Evolutionary conservation across 2,113 vertebrate genomes (phyloP), one percentile per base, ranked within the genome.

Genomic region (Stictonetta naevosa): DNA sequence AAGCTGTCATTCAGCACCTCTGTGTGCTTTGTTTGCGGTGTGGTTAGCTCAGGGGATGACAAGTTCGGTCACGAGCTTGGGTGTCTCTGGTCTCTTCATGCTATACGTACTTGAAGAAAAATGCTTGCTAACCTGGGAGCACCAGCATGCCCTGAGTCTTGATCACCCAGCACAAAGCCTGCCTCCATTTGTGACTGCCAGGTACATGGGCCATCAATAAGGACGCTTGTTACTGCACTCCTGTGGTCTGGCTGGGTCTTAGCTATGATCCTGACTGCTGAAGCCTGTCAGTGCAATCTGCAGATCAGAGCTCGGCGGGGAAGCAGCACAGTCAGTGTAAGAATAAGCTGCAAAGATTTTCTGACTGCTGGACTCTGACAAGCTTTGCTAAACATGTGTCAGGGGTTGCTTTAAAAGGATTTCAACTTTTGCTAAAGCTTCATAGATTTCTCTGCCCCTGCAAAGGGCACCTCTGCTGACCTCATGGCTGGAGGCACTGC

Each of bases 401-500:
- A 75, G n/a, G 28, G 62, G 18, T 19, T 80, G 59, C 72, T 95
- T 66, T 44, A 44, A 83, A 73, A 2, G 4, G 63, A 48, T 86
- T 93, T 69, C 68, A 80, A 29, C 63, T 88, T 89, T 16, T 86
- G 38, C 80, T 89, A 56, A 81, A 93, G 52, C 73, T 88, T 75
- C 38, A 3, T 1, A 13, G 74, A n/a, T 68, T 89, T 55, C 21
- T 66, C 19, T 89, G 73, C 20, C 48, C 13, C 60, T 36, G 34
- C 52, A 88, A 92, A 95, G 86, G 91, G 81, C 86, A 95, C 91
- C 91, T 97, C 89, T 97, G 86, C 86, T 96, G 93, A 78, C 94
- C 94, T 92, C 48, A 13, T 29, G 36, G 80, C 89, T 92, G 89
- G 77, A 96, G 93, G 93, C 93, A 36, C 83, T 76, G 69, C 58